phyloP scores from a whole-genome alignment of 2,113 vertebrate genomes.

The Speoplatyrhinus poulsoni region DNA sequence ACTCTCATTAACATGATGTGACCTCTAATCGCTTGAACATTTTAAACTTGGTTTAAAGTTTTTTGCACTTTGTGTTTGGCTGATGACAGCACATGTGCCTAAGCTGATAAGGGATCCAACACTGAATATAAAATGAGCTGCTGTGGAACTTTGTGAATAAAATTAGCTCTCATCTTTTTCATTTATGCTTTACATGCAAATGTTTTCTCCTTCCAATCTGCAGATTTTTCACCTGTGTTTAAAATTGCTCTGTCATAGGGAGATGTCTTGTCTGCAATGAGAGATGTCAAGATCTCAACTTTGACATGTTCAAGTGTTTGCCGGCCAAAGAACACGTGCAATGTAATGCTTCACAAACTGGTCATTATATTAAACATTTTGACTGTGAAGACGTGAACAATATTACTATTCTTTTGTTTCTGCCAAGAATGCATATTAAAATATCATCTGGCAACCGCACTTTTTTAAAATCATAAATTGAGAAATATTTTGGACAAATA shows the following conservation, averaged over 20 bases:
- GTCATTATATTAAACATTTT: slow-evolving; percentile 28
- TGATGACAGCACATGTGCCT: slow-evolving; percentile 47
- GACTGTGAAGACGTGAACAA: slow-evolving; percentile 36
- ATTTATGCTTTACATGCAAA: slow-evolving; percentile 8
- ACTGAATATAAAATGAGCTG: slow-evolving; percentile 19
- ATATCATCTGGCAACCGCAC: slow-evolving; percentile 20
- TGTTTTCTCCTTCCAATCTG: neutral
- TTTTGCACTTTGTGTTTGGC: slow-evolving; percentile 21
- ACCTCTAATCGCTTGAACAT: slow-evolving; percentile 71
- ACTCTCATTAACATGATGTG: slow-evolving; percentile 78
- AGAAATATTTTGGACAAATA: slow-evolving; percentile 52
- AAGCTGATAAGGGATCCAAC: slow-evolving; percentile 28
- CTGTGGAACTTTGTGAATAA: slow-evolving; percentile 38
- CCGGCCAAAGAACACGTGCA: slow-evolving; percentile 23
- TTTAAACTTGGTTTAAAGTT: slow-evolving; percentile 52
- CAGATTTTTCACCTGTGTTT: slow-evolving; percentile 7
- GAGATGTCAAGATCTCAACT: slow-evolving; percentile 8
- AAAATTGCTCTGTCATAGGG: neutral
- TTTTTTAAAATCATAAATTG: slow-evolving; percentile 42
- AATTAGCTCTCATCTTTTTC: slow-evolving; percentile 31
- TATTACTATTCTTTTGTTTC: slow-evolving; percentile 28
- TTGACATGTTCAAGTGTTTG: neutral
- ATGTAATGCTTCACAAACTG: slow-evolving; percentile 35
- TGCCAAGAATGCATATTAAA: slow-evolving; percentile 29
- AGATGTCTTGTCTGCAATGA: slow-evolving; percentile 46